Evolutionary conservation across 2,888 invertebrate genomes (phyloP).

Genomic region (Acleris laterana): DNA sequence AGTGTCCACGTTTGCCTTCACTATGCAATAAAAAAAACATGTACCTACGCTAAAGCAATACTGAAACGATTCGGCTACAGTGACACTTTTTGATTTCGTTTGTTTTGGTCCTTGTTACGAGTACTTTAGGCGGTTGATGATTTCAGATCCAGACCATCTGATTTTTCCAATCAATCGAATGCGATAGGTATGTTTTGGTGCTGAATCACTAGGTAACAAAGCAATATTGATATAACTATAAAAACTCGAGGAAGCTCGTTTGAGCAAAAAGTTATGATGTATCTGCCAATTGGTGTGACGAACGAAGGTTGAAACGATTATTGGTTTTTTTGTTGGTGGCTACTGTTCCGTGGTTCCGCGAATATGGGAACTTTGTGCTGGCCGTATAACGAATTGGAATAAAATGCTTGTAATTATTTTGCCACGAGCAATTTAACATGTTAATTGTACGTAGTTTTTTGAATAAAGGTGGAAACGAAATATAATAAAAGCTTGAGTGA

Average conservation of each 20-base stretch:
- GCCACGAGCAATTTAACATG: not conserved
- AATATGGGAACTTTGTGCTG: constrained; percentile 19
- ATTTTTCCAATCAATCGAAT: too few species aligned
- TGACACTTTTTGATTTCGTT: too few species aligned
- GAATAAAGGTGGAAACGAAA: too few species aligned
- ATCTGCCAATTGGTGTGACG: constrained; percentile 40
- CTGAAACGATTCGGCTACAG: too few species aligned
- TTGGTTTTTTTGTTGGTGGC: constrained; percentile 37
- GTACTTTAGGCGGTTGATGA: too few species aligned
- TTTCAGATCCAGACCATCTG: too few species aligned
- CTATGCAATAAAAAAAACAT: too few species aligned
- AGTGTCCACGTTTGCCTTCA: too few species aligned
- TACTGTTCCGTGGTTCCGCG: constrained; percentile 20
- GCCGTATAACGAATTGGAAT: not conserved
- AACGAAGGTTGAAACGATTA: constrained; percentile 42
- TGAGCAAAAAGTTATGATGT: constrained; percentile 50
- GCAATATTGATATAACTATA: constrained; percentile 5
- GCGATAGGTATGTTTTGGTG: too few species aligned
- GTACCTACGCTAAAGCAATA: too few species aligned
- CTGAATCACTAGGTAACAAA: not conserved
- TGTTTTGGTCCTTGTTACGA: too few species aligned
- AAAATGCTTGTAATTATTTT: constrained; percentile 8
- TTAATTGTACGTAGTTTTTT: not conserved
- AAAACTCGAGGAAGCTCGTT: constrained; percentile 41
- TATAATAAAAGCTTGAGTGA: too few species aligned